phyloP scores from a whole-genome alignment of 1,140 invertebrate species.

The Eurosta solidaginis region DNA sequence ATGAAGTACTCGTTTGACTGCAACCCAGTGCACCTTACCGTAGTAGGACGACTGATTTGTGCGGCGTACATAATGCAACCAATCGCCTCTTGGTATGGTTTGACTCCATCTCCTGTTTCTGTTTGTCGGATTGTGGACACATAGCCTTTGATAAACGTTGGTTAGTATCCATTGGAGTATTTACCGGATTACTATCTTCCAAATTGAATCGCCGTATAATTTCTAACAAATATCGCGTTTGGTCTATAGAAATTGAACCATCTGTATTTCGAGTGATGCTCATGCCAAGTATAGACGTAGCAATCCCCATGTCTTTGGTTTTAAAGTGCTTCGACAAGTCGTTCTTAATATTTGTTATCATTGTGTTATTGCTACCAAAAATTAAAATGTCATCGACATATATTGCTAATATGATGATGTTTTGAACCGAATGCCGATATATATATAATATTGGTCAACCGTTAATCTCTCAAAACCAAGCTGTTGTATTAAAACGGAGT shows the following conservation, averaged over 20 bases:
- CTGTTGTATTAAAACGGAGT: slow-evolving; percentile 36
- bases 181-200: slow-evolving; percentile 42
- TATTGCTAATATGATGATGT: not conserved
- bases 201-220: slow-evolving; percentile 47
- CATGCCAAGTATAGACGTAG: not conserved
- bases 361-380: too few relatives aligned
- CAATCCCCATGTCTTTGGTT: not conserved
- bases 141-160: slow-evolving; percentile 43
- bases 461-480: not conserved
- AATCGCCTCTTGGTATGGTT: slow-evolving; percentile 40
- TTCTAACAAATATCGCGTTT: slow-evolving; percentile 37
- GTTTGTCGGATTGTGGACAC: slow-evolving; percentile 33
- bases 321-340: not conserved
- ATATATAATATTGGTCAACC: slow-evolving; percentile 51
- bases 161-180: slow-evolving; percentile 40
- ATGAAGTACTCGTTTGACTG: slow-evolving; percentile 49
- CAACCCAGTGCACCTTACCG: slow-evolving; percentile 45
- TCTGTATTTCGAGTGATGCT: not conserved
- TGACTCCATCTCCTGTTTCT: slow-evolving; percentile 33
- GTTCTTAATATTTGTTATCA: not conserved
- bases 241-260: slow-evolving; percentile 44
- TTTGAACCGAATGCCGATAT: not conserved
- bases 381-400: too few relatives aligned
- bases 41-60: too few relatives aligned
- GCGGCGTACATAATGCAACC: too few relatives aligned